Evolutionary conservation across 2,113 vertebrate genomes (phyloP), one percentile per base, ranked within the genome.

Genomic region (Chunga burmeisteri): DNA sequence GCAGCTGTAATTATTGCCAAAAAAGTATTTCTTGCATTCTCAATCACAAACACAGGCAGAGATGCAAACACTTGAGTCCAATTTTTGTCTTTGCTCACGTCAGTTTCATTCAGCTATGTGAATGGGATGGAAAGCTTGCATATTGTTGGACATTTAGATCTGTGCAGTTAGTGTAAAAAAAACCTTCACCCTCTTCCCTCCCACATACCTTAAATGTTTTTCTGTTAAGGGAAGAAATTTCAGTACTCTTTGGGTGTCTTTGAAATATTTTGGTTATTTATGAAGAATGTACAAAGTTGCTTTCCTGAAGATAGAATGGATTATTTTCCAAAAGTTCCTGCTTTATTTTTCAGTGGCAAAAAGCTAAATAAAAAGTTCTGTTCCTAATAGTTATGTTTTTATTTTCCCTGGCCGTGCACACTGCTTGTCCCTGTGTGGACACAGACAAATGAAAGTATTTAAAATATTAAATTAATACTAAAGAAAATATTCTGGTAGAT

Each of bases 111-210:
- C 27, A 34, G 36, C 63, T 16, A 3, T 18, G 8, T 22, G 50
- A 52, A 5, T 4, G 30, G 40, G 7, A 4, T 1, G 4, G 40
- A 18, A 34, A 19, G 27, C 32, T 59, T 34, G 16, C 1, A 0
- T 7, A 8, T 14, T 44, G 56, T 23, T 20, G 16, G n/a, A 42
- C 30, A 38, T 77, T 27, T 32, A 53, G 50, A 17, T 42, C 27
- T 62, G 30, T 0, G 0, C 32, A 8, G 30, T 22, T 13, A 40
- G 34, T 2, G 1, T 44, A 32, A 42, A 58, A 67, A 44, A 40
- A 6, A 23, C 49, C 2, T 6, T 7, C 36, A 4, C 21, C 27
- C 40, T 12, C 13, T 11, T 15, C 7, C 7, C 36, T 49, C 9
- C 15, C 2, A 6, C 10, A 1, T 22, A 19, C 29, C 10, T 47